These are phyloP conservation scores for Mercenaria mercenaria DNA, from an alignment of 1,140 invertebrate species.

Conservation along the genomic window DNA sequence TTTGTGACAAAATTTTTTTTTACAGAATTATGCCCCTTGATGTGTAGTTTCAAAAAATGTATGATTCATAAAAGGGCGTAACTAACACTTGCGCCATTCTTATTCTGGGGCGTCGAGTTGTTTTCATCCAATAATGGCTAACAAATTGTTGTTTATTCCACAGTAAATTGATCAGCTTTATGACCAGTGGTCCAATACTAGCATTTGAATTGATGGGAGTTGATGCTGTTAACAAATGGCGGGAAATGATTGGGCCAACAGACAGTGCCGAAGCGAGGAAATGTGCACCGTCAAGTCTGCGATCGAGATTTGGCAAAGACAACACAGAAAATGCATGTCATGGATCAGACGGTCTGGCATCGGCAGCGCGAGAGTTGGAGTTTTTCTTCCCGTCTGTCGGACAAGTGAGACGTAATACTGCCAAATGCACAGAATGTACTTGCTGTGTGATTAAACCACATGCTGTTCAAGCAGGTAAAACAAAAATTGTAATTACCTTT, in stretches of 20 bases:
- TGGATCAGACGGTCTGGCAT: constrained; percentile 88
- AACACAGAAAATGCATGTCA: constrained; percentile 91
- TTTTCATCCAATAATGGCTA: too few species aligned
- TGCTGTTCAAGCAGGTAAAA: constrained; percentile 90
- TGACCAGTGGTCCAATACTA: constrained; percentile 91
- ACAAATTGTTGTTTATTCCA: neutral
- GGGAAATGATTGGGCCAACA: constrained; percentile 89
- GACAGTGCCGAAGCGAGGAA: constrained; percentile 89
- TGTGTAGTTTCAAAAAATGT: too few species aligned
- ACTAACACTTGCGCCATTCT: too few species aligned
- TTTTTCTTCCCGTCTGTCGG: constrained; percentile 90
- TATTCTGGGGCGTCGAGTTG: too few species aligned
- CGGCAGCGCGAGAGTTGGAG: constrained; percentile 88
- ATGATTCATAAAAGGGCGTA: too few species aligned
- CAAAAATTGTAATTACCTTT: too few species aligned
- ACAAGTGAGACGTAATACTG: constrained; percentile 87
- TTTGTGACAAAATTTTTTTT: too few species aligned
- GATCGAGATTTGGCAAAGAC: constrained; percentile 92
- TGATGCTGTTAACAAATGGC: constrained; percentile 89
- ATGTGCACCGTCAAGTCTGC: constrained; percentile 89
- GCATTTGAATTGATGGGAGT: constrained; percentile 92
- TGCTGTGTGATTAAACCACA: constrained; percentile 97
- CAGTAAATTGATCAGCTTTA: constrained; percentile 86
- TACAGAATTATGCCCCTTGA: too few species aligned
- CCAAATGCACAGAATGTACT: constrained; percentile 90